Base-by-base conservation (phyloP, 2,888 invertebrate genomes). In the Fragum whitleyi region DNA sequence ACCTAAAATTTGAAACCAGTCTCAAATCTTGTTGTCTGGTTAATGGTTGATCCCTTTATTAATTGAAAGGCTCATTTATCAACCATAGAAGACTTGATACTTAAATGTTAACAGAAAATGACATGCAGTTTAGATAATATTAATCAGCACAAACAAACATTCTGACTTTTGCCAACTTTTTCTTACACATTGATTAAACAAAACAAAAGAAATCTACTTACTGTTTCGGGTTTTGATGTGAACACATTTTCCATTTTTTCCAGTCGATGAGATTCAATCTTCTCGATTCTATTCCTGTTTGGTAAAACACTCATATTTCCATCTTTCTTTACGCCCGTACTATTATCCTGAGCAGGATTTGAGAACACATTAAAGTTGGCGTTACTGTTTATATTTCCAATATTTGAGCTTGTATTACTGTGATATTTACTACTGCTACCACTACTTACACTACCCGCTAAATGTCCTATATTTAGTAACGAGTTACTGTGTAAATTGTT, bases 281-380 rank as follows among this genome's bases (percentile, higher is more conserved):
- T 65, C 42, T 65, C 65, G 9, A 65, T 65, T 42, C 65, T n/a
- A 42, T 65, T 65, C 36, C 65, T 65, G 23, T 65, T 65, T n/a
- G 65, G 65, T 42, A 65, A 42, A 23, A 65, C 65, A 65, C 65
- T 65, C 65, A 65, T 65, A 26, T 65, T 65, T 9, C 65, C 65
- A 23, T 65, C 65, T 14, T 65, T 65, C 19, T 39, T 65, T 1
- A 65, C 65, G 2, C 65, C 65, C 16, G 65, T 65, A 42, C 42
- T 42, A 39, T 65, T 65, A 23, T 39, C 65, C 65, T 65, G 39
- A 39, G 3, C 21, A 3, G 65, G 65, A 23, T 42, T 65, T 42
- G 65, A 26, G 65, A 65, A 65, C 65, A 65, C 65, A 42, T 42
- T 42, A 26, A 65, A 65, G 26, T 65, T 65, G 19, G 36, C 23